phyloP scores from a whole-genome alignment of 37 sponge, comb jelly and placozoan genomes.

The Dysidea cf. avara region DNA sequence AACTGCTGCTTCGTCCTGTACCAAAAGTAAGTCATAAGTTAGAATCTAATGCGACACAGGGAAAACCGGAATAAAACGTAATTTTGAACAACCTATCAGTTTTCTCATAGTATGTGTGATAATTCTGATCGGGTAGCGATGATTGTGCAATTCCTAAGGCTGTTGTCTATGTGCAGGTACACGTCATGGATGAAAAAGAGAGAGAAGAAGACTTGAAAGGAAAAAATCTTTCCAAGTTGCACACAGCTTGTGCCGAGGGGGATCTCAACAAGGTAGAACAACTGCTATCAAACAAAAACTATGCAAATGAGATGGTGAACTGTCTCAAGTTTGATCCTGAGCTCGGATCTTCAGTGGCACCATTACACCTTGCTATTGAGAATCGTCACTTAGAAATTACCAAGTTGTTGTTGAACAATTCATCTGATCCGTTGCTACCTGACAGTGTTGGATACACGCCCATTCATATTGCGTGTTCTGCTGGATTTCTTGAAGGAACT shows the following conservation, averaged over 20 bases:
- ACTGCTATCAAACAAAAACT: constrained; percentile 64
- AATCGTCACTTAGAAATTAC: constrained; percentile 45
- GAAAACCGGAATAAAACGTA: no score
- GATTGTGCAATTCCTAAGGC: no score
- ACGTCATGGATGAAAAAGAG: no score
- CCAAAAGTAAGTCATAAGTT: no score
- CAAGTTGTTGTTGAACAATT: constrained; percentile 58
- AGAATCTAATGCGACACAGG: no score
- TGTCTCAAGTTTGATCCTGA: constrained; percentile 37
- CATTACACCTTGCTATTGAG: constrained; percentile 73
- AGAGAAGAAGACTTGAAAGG: neutral
- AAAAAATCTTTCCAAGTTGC: neutral
- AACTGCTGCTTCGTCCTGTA: no score
- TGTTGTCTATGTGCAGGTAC: no score
- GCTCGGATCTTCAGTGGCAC: constrained; percentile 40
- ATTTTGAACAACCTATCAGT: no score
- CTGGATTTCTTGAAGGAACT: constrained; percentile 52
- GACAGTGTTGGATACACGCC: constrained; percentile 74
- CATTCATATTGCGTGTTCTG: constrained; percentile 69
- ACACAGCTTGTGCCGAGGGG: constrained; percentile 43
- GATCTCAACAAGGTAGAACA: constrained; percentile 61
- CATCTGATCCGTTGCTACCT: constrained; percentile 38
- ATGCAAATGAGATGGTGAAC: constrained; percentile 60
- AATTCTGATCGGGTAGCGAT: no score
- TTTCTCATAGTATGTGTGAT: no score